Conservation (phyloP, 2,113 vertebrate genomes). For the Hemibagrus wyckioides region DNA sequence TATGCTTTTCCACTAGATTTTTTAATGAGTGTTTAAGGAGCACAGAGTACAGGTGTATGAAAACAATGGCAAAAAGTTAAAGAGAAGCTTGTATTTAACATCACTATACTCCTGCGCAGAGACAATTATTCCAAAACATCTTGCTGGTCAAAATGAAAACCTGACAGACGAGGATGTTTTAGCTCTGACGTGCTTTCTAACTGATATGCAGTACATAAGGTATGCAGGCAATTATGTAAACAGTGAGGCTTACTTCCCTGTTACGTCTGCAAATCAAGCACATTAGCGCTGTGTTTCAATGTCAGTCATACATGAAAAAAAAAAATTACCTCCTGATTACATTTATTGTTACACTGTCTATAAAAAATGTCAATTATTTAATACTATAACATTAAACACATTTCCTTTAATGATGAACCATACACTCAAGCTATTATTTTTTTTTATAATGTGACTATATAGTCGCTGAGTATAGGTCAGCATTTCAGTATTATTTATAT, state of each 20-base stretch:
- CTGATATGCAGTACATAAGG: background rate
- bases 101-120: background rate
- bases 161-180: background rate
- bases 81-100: background rate
- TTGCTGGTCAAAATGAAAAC: background rate
- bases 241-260: background rate
- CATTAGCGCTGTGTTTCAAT: background rate
- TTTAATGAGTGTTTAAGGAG: too few relatives aligned
- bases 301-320: background rate
- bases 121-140: background rate
- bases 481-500: background rate
- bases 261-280: background rate
- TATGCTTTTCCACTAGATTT: too few relatives aligned
- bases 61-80: background rate
- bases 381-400: background rate
- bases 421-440: background rate
- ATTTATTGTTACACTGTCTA: background rate
- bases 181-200: background rate
- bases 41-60: too few relatives aligned
- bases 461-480: background rate
- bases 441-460: background rate
- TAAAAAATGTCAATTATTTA: background rate
- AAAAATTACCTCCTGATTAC: background rate
- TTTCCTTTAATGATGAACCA: background rate
- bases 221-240: background rate